Evolutionary conservation across 2,113 vertebrate species (phyloP).

Genomic region (Rhea pennata): DNA sequence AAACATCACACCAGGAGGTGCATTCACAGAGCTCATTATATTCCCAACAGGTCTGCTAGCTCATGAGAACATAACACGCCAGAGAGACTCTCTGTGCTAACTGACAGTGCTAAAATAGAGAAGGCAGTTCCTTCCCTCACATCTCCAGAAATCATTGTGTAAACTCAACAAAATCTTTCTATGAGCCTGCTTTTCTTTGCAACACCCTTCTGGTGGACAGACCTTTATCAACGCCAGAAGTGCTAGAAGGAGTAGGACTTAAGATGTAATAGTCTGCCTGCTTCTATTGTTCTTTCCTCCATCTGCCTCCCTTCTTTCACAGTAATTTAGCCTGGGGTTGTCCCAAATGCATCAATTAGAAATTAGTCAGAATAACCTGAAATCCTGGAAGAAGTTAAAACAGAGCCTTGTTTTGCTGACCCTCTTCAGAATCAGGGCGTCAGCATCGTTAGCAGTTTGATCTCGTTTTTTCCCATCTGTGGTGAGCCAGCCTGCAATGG

Average conservation of each 20-base stretch:
- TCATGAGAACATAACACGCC: slow-evolving; percentile 54
- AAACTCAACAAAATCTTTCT: neutral
- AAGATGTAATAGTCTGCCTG: neutral
- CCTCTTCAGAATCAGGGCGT: neutral
- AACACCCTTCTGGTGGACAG: neutral
- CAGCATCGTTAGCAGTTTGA: neutral
- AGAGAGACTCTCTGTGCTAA: slow-evolving; percentile 37
- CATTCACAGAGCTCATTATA: slow-evolving; percentile 62
- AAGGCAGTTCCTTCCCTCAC: neutral
- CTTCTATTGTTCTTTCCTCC: slow-evolving; percentile 44
- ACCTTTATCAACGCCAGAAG: neutral
- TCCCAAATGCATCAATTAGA: slow-evolving; percentile 6
- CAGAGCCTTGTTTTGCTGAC: neutral
- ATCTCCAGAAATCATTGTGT: neutral
- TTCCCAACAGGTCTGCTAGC: slow-evolving; percentile 67
- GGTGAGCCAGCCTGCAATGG: neutral
- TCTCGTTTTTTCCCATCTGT: neutral
- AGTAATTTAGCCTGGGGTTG: slow-evolving; percentile 10
- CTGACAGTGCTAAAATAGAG: slow-evolving; percentile 55
- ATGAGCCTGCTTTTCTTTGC: neutral
- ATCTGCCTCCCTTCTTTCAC: slow-evolving; percentile 27
- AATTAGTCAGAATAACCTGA: slow-evolving; percentile 36
- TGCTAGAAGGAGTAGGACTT: neutral
- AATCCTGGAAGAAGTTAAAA: slow-evolving; percentile 7
- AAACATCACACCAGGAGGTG: slow-evolving; percentile 67